Conservation (phyloP, 2,113 vertebrate species). For the Sylvietta virens region DNA sequence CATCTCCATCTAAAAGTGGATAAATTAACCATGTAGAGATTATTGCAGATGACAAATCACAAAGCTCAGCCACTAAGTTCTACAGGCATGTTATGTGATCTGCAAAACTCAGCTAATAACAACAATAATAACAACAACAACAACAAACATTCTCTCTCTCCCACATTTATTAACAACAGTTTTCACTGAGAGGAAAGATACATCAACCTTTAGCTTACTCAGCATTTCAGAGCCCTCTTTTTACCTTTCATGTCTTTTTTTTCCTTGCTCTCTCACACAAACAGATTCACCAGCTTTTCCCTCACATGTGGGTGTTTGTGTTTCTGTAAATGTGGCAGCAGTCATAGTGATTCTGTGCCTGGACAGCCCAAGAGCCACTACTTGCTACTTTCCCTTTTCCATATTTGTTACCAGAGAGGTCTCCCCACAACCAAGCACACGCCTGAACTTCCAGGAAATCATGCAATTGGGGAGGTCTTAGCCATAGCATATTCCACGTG, state of each 20-base stretch:
- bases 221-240: background rate
- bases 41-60: constrained; percentile 62
- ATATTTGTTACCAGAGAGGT: background rate
- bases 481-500: background rate
- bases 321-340: background rate
- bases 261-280: background rate
- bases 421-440: background rate
- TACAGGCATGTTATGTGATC: constrained; percentile 7
- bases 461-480: background rate
- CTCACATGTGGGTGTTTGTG: background rate
- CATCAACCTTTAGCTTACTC: background rate
- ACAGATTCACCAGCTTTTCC: background rate
- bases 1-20: constrained; percentile 33
- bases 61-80: constrained; percentile 33
- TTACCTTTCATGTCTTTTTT: background rate
- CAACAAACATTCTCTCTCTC: background rate
- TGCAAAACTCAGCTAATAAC: constrained; percentile 32
- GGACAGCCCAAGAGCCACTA: background rate
- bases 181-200: background rate
- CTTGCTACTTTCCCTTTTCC: background rate
- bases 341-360: background rate
- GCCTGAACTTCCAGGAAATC: background rate
- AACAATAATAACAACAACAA: background rate
- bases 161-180: background rate
- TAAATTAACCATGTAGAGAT: constrained; percentile 56